Base-by-base conservation (phyloP, 1,140 invertebrate genomes). In the Cherax destructor region DNA sequence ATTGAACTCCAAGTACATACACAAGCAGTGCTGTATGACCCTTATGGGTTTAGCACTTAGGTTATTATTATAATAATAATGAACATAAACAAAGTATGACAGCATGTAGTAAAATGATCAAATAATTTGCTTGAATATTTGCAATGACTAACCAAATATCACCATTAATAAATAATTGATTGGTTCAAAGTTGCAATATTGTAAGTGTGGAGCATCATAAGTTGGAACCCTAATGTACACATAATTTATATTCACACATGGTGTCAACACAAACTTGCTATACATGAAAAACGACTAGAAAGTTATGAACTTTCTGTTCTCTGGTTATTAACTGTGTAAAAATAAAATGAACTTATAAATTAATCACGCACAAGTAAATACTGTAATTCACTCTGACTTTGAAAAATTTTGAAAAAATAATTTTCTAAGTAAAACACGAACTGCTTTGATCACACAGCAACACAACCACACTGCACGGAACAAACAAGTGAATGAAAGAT, bases 231-330 rank as follows among this genome's bases (percentile, higher is more conserved):
- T 41, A 41, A 41, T 41, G 30, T 76, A 52, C 56, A 86, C 85
- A 86, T 56, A 86, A 59, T 47, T 59, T 50, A 11, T 24, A 30
- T 65, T 18, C 61, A 76, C 85, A 86, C 74, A 86, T 74, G 52
- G 52, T 56, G 30, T 41, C 30, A 41, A 56, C 52, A 78, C 50
- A 41, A 78, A 83, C 61, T 41, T 41, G 30, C 59, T 56, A 52
- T 59, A 78, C n/a, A 81, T 56, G 56, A 59, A 76, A 78, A 61
- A 86, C 85, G 85, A 86, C 85, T 86, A 86, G 85, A 86, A 86
- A 86, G 85, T 86, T 52, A 50, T 78, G 85, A 86, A 86, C 74
- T 86, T 77, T 77, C 74, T 77, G 85, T 61, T 86, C 85, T 86
- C 76, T 41, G 74, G 10, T 78, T 41, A 78, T 41, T 78, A 78